Percentiles rank a stretch among this genome's conserved stretches.
phyloP scores from a whole-genome alignment of 2,888 invertebrate genomes.

The Tetropium fuscum region DNA sequence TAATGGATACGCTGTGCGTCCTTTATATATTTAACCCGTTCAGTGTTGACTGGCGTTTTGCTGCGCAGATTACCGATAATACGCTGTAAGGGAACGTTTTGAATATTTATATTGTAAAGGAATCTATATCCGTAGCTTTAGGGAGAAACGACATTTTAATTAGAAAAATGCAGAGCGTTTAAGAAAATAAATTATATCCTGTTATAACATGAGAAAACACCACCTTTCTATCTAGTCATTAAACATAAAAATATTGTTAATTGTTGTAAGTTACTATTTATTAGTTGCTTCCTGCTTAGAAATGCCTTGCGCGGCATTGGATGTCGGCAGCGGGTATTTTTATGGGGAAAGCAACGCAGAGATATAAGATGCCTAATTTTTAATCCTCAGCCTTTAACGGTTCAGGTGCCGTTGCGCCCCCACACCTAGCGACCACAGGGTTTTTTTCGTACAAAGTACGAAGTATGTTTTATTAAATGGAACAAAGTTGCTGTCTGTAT shows the following conservation, averaged over 20 bases:
- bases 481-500: neutral
- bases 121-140: conserved; percentile 1
- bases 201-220: conserved; percentile 36
- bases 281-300: conserved; percentile 7
- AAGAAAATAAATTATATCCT: conserved; percentile 29
- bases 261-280: conserved; percentile 48
- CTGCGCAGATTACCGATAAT: no score
- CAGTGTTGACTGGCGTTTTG: neutral
- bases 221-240: conserved; percentile 51
- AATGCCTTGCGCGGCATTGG: neutral
- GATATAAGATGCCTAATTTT: conserved; percentile 4
- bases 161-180: conserved; percentile 33
- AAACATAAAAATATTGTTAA: conserved; percentile 38
- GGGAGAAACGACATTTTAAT: conserved; percentile 35
- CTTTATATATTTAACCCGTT: neutral
- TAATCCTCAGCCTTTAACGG: conserved; percentile 8
- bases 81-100: no score
- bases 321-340: neutral
- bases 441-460: conserved; percentile 1
- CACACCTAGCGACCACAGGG: neutral
- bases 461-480: no score
- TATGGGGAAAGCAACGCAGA: neutral
- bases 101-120: neutral
- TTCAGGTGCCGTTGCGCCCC: neutral
- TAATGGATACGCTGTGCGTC: neutral